Conservation (phyloP, 1,140 invertebrate genomes). For the Drosophila tropicalis region DNA sequence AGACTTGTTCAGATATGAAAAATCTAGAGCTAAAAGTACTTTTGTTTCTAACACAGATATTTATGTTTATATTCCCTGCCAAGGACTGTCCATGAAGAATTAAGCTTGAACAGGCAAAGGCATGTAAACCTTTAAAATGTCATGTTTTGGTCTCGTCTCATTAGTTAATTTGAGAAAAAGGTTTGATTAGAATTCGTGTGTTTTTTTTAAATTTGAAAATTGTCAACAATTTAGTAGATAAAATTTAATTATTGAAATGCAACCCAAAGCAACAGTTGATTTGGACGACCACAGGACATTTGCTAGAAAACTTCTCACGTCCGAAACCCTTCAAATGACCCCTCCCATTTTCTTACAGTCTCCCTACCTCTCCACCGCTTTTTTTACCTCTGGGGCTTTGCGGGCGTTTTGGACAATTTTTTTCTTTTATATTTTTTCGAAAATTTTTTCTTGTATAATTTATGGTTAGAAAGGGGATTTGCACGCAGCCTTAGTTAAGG, state of each 20-base stretch:
- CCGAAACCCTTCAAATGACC: constrained; percentile 34
- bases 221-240: constrained; percentile 54
- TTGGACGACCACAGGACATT: constrained; percentile 43
- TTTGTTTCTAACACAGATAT: too few species aligned
- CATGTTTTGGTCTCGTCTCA: not conserved
- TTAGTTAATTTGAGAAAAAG: not conserved
- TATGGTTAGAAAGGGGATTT: constrained; percentile 68
- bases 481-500: constrained; percentile 67
- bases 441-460: constrained; percentile 60
- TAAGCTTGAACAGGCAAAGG: too few species aligned
- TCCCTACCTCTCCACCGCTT: not conserved
- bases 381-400: constrained; percentile 19
- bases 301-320: constrained; percentile 57
- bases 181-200: constrained; percentile 50
- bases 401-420: constrained; percentile 41
- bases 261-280: constrained; percentile 53
- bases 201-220: constrained; percentile 59
- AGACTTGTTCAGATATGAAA: too few species aligned
- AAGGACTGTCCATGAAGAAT: too few species aligned
- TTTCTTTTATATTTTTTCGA: constrained; percentile 38
- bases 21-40: too few species aligned
- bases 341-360: not conserved
- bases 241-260: constrained; percentile 76
- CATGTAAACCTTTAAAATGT: not conserved
- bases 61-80: too few species aligned